Base-by-base conservation (phyloP, 2,888 invertebrate species). In the Nomada lathburiana region DNA sequence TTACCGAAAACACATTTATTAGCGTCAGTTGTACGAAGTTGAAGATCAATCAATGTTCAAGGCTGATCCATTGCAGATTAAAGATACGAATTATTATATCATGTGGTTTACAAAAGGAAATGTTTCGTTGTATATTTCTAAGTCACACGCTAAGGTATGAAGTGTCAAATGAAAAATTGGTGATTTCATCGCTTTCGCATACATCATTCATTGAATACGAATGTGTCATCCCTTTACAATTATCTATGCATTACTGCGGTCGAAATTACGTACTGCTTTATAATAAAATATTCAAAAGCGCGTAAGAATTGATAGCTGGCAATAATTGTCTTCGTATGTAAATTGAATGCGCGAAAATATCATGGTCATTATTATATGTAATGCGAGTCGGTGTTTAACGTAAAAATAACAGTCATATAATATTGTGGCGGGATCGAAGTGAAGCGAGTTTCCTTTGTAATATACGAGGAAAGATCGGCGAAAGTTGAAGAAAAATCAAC, bases 11-110 rank as follows among this genome's bases (percentile, higher is more conserved):
- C 26, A 42, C 23, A n/a, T 23, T n/a, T 10, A 62, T 42, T 68
- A 60, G 75, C 44, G 18, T 26, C 9, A 10, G 0, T 4, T 0
- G 86, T 42, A 60, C 80, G 77, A 86, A 86, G 84, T 86, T 63
- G 86, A 62, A 18, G 26, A 60, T 75, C 57, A 52, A 53, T 60
- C 44, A 10, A 29, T 42, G 26, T 3, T 42, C 36, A 72, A 57
- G 23, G 16, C 36, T 67, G 23, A 23, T 42, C 11, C 9, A 76
- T 64, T 23, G 16, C 11, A 23, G 42, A 16, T 47, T 44, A 1
- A 52, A 42, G 52, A 47, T 65, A 74, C 53, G 67, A 74, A 65
- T 47, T 10, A 7, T 18, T 9, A 4, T n/a, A n/a, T 10, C n/a
- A 20, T 53, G n/a, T n/a, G n/a, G n/a, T 53, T 53, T n/a, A n/a